Percentiles rank a stretch among this genome's conserved stretches.
Evolutionary conservation across 2,113 vertebrate species (phyloP).

Genomic region (Phasianus colchicus): DNA sequence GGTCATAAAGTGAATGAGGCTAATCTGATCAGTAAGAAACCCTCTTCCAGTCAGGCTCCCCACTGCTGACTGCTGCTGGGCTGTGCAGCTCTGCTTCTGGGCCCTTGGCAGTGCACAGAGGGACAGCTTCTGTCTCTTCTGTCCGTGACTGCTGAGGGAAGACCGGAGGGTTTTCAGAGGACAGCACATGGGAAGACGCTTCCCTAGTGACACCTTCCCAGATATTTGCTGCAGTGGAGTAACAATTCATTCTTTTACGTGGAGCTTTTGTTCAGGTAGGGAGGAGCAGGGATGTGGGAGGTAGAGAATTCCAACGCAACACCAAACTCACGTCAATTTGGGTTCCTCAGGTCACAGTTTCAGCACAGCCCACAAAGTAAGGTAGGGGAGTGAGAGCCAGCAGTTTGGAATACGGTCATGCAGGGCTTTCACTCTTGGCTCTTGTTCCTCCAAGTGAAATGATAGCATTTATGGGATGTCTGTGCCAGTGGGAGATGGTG

Average conservation of each 20-base stretch:
- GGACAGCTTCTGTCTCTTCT: not conserved
- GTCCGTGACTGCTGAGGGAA: not conserved
- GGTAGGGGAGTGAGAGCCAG: not conserved
- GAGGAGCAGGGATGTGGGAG: not conserved
- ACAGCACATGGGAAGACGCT: not conserved
- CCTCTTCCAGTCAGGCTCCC: not conserved
- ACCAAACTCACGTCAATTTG: not conserved
- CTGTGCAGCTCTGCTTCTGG: not conserved
- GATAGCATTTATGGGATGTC: not conserved
- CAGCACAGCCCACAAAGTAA: not conserved
- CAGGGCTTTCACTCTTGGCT: not conserved
- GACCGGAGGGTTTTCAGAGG: not conserved
- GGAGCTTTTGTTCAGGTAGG: not conserved
- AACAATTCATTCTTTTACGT: accelerated
- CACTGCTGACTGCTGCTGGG: conserved; percentile 32
- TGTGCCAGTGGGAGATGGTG: accelerated
- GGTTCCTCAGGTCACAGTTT: not conserved
- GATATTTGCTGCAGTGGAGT: not conserved
- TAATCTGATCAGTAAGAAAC: conserved; percentile 40
- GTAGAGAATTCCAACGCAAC: not conserved
- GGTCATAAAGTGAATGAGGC: conserved; percentile 23
- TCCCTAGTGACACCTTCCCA: not conserved
- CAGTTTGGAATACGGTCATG: not conserved
- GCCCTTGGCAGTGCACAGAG: not conserved
- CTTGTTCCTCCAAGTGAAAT: not conserved